Evolutionary conservation across 2,888 invertebrate species (phyloP).

Genomic region (Hypercompe scribonia): DNA sequence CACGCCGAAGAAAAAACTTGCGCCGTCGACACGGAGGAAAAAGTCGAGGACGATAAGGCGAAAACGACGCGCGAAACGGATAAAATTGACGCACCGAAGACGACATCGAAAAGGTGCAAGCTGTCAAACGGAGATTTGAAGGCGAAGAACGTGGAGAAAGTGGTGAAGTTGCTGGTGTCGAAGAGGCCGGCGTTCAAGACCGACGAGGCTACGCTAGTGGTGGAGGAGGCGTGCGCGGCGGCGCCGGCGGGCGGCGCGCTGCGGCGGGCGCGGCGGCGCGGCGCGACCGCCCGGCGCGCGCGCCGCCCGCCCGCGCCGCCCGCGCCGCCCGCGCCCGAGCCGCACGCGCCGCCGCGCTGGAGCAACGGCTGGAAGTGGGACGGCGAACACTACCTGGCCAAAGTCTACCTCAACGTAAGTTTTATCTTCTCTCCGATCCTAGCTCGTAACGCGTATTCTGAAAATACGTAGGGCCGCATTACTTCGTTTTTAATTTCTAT

Average conservation of each 20-base stretch:
- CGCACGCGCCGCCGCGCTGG: constrained; percentile 86
- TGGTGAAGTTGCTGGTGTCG: constrained; percentile 77
- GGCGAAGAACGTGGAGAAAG: constrained; percentile 77
- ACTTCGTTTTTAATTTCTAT: no score
- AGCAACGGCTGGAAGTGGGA: constrained; percentile 98
- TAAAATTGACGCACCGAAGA: constrained; percentile 29
- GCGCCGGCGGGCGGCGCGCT: constrained; percentile 45
- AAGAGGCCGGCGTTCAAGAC: constrained; percentile 79
- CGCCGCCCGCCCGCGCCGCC: constrained; percentile 53
- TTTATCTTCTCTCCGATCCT: background rate
- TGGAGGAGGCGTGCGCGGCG: constrained; percentile 74
- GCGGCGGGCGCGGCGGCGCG: constrained; percentile 54
- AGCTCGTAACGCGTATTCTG: no score
- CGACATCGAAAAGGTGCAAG: constrained; percentile 66
- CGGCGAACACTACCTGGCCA: constrained; percentile 93
- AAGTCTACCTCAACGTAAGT: constrained; percentile 95
- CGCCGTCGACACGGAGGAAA: constrained; percentile 24
- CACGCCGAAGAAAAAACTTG: constrained; percentile 25
- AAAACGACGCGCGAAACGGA: constrained; percentile 38
- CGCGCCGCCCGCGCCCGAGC: constrained; percentile 51
- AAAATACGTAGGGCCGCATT: no score
- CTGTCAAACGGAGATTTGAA: constrained; percentile 69
- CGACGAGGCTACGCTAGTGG: constrained; percentile 74
- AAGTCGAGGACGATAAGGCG: constrained; percentile 34
- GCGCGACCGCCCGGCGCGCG: constrained; percentile 53